These are phyloP conservation scores for Linepithema humile DNA, from an alignment of 1,140 invertebrate species.

Conservation along the genomic window DNA sequence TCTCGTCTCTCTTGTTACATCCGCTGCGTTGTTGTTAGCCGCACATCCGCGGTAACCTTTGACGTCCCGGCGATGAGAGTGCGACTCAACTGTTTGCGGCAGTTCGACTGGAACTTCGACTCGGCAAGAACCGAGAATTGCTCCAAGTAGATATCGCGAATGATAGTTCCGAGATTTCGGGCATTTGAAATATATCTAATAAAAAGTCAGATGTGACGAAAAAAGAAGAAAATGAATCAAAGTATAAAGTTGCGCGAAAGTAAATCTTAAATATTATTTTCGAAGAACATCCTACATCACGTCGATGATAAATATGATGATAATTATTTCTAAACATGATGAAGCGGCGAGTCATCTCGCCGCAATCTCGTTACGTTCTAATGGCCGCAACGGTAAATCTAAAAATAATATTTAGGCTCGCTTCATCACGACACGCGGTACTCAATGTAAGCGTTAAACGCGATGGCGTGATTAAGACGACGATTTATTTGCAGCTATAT, in stretches of 20 bases:
- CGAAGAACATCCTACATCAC: too few species aligned
- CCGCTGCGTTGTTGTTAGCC: conserved; percentile 20
- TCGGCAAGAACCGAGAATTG: neutral
- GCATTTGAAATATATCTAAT: neutral
- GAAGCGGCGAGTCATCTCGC: neutral
- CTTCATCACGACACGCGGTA: neutral
- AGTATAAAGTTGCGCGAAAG: too few species aligned
- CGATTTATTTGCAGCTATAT: conserved; percentile 34
- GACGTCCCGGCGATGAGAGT: conserved; percentile 9
- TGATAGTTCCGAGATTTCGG: neutral
- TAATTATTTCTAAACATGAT: neutral
- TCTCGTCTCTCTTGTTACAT: conserved; percentile 52
- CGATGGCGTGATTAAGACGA: conserved; percentile 36
- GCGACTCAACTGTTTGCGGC: neutral
- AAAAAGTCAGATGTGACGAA: neutral
- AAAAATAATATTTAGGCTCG: neutral
- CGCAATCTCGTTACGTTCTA: neutral
- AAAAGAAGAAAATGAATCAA: neutral
- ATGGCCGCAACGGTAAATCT: neutral
- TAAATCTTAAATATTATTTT: neutral
- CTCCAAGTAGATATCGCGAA: too few species aligned
- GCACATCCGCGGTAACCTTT: conserved; percentile 50
- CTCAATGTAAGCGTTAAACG: conserved; percentile 4
- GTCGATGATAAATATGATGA: neutral
- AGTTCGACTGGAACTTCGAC: conserved; percentile 6